These are phyloP conservation scores for Aegotheles bennettii DNA, from an alignment of 2,113 vertebrate genomes.

Conservation along the genomic window DNA sequence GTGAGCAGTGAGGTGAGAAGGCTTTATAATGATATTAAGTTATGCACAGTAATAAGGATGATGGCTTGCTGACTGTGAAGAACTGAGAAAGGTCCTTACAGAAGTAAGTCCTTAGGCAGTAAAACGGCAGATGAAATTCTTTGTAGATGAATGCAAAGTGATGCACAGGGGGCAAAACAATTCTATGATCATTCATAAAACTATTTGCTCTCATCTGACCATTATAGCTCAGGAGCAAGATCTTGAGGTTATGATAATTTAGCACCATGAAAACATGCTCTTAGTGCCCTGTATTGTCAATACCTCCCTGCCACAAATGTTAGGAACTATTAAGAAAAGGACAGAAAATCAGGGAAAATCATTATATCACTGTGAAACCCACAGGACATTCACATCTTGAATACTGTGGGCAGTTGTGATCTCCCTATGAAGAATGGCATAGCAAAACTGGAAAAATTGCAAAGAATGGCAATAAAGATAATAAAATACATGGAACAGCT, in stretches of 20 bases:
- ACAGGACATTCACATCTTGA: neutral
- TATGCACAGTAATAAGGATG: slow-evolving; percentile 17
- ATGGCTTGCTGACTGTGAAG: neutral
- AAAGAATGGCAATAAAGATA: neutral
- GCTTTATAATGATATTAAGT: slow-evolving; percentile 30
- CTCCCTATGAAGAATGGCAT: neutral
- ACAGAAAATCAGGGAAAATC: neutral
- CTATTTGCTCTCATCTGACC: neutral
- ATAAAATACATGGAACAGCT: neutral
- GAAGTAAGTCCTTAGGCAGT: neutral
- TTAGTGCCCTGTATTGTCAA: neutral
- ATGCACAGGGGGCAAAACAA: neutral
- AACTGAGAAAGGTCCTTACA: neutral
- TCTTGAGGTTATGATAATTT: neutral
- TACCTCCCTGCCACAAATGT: fast-evolving
- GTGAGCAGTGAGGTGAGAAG: slow-evolving; percentile 1
- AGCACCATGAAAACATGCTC: neutral
- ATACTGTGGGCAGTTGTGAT: neutral
- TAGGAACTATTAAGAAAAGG: neutral
- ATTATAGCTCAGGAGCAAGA: neutral
- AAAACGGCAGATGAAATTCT: neutral
- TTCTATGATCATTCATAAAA: neutral
- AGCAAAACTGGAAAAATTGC: neutral
- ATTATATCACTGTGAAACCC: neutral
- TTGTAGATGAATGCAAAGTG: neutral